Evolutionary conservation across 2,113 vertebrate species (phyloP), one percentile per base, ranked within the genome.

Genomic region (Anthoscopus minutus): DNA sequence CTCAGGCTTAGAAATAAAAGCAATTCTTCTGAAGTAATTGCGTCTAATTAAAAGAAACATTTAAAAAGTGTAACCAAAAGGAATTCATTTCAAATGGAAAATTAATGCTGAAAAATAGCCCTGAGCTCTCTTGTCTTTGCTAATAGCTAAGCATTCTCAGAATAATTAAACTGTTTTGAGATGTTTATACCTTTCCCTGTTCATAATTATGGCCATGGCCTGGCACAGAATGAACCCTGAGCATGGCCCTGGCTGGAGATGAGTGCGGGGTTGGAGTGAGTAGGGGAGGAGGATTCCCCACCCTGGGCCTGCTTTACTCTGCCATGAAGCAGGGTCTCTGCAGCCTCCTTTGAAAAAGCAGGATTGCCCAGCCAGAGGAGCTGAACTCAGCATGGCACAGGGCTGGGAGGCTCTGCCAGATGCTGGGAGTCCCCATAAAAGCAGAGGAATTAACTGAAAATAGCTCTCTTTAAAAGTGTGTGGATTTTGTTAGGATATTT

Each of bases 41-140:
- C 94, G 97, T 98, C 98, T 98, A 98, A 98, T 98, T 98, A 98
- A 98, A 98, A 98, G 98, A 98, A 98, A 98, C 98, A 98, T 98
- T 98, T 98, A 98, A 98, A 98, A 98, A 98, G 98, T 98, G 98
- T 98, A 98, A 98, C 98, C 98, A 98, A 98, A 98, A 98, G 98
- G 98, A 98, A 98, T 98, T 98, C 98, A 98, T 98, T 98, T 98
- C 98, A 97, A 98, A 98, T 98, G 98, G 98, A 98, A 98, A 98
- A 98, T 98, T 98, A 98, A 98, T 98, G 98, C 98, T 98, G 98
- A 98, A 98, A 98, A 98, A 98, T 98, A 97, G 98, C 98, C 98
- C 97, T 98, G 96, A 98, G 98, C 98, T 98, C 97, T 98, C 98
- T 98, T 98, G 98, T 97, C 98, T 97, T 97, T 97, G 97, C 97